Base-by-base conservation (phyloP, 1,140 invertebrate genomes). In the Protaetia brevitarsis region DNA sequence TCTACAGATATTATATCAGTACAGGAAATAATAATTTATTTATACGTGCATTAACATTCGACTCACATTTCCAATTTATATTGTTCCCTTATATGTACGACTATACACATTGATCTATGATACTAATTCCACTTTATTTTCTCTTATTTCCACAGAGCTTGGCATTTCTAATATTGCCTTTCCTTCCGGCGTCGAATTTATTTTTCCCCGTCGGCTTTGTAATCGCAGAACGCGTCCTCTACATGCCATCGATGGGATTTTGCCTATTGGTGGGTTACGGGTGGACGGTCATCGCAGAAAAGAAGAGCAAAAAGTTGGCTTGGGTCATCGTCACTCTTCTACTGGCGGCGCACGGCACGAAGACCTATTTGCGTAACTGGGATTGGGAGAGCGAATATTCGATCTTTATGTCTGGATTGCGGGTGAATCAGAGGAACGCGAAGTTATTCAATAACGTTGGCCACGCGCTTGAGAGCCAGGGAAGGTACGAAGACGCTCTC, bases 121-220 rank as follows among this genome's bases (percentile, higher is more conserved):
- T 19, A 51, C 21, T 51, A 51, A 51, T 51, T n/a, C 3, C 41
- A 10, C 11, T 7, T 19, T 13, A 19, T 19, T 23, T 51, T 23
- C 16, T 59, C 13, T 30, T 59, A 59, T 59, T 85, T 87, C n/a
- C n/a, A 51, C 83, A 93, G 88, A 88, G 90, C 73, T 80, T 96
- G 66, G 88, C 92, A 28, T 86, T 97, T 75, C 84, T 96, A 75
- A 87, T 94, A 37, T 81, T 98, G 45, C 94, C 96, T 65, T 98
- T 97, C 79, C 80, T 98, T 64, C 97, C 96, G 13, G 96, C 97
- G 0, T 96, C 94, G 31, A 99, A 99, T 84, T 82, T 98, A 19
- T 97, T 98, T 81, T 96, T 98, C 75, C 95, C 95, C 0, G 96
- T 98, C 66, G 96, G 96, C 3, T 99, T 98, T 81, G 95, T 98